Conservation (phyloP, 2,113 vertebrate genomes). For the Mungos mungo region DNA sequence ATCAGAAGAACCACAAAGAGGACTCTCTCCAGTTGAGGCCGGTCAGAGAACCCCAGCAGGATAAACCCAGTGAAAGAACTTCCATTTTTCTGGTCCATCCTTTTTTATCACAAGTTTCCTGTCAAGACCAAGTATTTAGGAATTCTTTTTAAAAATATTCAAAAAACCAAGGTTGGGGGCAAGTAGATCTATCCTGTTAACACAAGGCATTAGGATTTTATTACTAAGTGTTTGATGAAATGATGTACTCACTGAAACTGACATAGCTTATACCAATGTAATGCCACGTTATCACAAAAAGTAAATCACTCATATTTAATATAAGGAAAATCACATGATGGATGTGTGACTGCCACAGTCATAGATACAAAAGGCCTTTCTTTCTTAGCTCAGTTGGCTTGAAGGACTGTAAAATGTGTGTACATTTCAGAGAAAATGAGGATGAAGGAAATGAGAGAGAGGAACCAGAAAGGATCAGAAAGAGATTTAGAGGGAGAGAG, state of each 20-base stretch:
- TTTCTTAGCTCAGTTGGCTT: neutral
- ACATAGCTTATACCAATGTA: neutral
- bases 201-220: neutral
- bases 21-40: neutral
- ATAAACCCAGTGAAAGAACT: slow-evolving; percentile 19
- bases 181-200: neutral
- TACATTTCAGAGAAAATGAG: neutral
- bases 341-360: neutral
- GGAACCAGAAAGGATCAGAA: neutral
- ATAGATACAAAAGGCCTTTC: neutral
- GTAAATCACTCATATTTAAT: neutral
- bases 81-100: neutral
- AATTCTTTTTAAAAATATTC: neutral
- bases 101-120: neutral
- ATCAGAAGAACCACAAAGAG: neutral
- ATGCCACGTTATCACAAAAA: neutral
- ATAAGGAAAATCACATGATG: neutral
- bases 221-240: neutral
- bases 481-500: neutral
- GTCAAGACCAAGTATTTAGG: neutral
- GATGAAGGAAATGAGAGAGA: neutral
- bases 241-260: neutral
- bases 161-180: neutral
- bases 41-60: slow-evolving; percentile 34
- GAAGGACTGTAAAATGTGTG: neutral